Evolutionary conservation across 2,888 invertebrate species (phyloP).

Genomic region (Brassicogethes aeneus): DNA sequence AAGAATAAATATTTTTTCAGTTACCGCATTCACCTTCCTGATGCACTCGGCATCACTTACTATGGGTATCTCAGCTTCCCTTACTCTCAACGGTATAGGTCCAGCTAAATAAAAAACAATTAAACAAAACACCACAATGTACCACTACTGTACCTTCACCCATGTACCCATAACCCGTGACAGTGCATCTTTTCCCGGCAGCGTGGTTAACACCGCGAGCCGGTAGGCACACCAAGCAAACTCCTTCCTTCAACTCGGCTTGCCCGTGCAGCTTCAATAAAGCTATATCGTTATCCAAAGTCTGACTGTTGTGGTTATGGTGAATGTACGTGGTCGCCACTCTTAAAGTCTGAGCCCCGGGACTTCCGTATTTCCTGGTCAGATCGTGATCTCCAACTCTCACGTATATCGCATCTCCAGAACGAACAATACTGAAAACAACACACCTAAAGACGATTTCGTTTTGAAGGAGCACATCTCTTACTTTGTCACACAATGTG

Average conservation of each 20-base stretch:
- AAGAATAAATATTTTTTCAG: conserved; percentile 88
- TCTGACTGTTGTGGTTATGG: conserved; percentile 92
- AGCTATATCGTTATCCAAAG: conserved; percentile 90
- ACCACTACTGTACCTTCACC: conserved; percentile 65
- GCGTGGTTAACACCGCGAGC: conserved; percentile 82
- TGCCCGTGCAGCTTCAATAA: conserved; percentile 81
- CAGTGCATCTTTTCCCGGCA: conserved; percentile 84
- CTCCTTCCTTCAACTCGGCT: conserved; percentile 78
- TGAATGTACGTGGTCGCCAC: conserved; percentile 92
- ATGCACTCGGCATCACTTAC: conserved; percentile 90
- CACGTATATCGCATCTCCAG: conserved; percentile 88
- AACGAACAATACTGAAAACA: conserved; percentile 72
- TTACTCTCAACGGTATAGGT: conserved; percentile 79
- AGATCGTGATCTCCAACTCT: conserved; percentile 88
- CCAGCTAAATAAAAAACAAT: conserved; percentile 54
- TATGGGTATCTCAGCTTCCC: conserved; percentile 86
- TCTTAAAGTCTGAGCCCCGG: conserved; percentile 81
- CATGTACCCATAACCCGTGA: conserved; percentile 93
- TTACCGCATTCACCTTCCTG: conserved; percentile 86
- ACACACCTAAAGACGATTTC: no score
- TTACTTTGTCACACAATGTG: conserved; percentile 90
- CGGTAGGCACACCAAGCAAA: conserved; percentile 79
- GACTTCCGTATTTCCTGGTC: conserved; percentile 83
- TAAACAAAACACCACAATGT: conserved; percentile 1
- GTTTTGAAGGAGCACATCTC: no score